Base-by-base conservation (phyloP, 1,140 invertebrate genomes). In the Zaprionus inermis region DNA sequence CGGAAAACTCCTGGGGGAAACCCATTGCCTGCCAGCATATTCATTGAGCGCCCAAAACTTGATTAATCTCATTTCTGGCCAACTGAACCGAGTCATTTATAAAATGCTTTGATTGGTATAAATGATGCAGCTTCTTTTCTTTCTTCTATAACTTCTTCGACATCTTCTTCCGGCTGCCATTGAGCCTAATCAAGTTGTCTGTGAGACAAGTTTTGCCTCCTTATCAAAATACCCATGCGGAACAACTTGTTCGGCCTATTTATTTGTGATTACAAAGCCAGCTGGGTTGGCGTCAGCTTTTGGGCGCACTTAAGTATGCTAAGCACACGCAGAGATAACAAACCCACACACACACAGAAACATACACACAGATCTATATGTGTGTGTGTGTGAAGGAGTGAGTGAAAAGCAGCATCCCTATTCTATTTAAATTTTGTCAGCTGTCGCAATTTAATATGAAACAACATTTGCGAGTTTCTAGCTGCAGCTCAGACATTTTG, bases 21-120 rank as follows among this genome's bases (percentile, higher is more conserved):
- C 38, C 16, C 38, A 44, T 44, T 61, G 51, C 22, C 66, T 70
- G 70, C 70, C 79, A 67, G 80, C 76, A 75, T 82, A 71, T 80
- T 74, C 44, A 28, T 28, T 80, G 77, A 80, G 61, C 41, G 67
- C 72, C 5, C 72, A 44, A 67, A 79, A 86, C 85, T 86, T 86
- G 82, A 86, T 86, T 86, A 88, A 88, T 88, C 78, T 73, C 55
- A 36, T 61, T 72, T 72, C 41, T 49, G 24, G 52, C 72, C 28
- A 36, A 67, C 58, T 76, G 65, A 77, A 46, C 70, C 55, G 71
- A 11, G 75, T 68, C 78, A 86, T 85, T 88, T 85, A 81, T 78
- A 78, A 78, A 85, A 81, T 78, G 74, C 81, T 83, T 80, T 79
- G 83, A 83, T 83, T 86, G 77, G 84, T 72, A 86, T 83, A 88